These are phyloP conservation scores for Phylloscopus collybita DNA, from an alignment of 2,797 vertebrate genomes.

Conservation along the genomic window DNA sequence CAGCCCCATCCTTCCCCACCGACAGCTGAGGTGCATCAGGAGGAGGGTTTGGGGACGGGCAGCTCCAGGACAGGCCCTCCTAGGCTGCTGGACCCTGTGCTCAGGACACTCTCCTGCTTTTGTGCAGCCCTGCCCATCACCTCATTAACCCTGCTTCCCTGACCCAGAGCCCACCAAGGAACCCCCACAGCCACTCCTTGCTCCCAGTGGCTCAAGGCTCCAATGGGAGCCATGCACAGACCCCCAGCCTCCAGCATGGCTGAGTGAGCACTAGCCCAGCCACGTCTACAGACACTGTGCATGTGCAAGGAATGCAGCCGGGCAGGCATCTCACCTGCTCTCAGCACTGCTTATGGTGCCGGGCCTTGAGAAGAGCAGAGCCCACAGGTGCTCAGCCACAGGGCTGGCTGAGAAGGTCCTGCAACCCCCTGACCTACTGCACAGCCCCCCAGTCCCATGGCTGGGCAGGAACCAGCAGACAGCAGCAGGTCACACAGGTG, in stretches of 20 bases:
- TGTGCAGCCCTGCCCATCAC: rapidly evolving
- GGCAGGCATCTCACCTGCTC: neutral
- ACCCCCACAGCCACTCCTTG: rapidly evolving
- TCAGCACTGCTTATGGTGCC: rapidly evolving
- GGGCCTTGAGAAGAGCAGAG: neutral
- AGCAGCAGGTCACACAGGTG: neutral
- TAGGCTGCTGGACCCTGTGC: rapidly evolving
- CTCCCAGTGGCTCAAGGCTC: neutral
- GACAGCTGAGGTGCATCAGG: neutral
- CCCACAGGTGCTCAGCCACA: neutral
- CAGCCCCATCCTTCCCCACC: neutral
- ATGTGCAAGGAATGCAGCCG: neutral
- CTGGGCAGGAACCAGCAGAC: neutral
- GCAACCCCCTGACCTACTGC: rapidly evolving
- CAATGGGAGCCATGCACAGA: rapidly evolving
- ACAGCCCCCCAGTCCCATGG: neutral
- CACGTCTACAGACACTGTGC: rapidly evolving
- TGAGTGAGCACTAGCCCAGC: rapidly evolving
- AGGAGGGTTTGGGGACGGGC: neutral
- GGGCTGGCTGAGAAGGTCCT: rapidly evolving
- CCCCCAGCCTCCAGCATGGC: rapidly evolving
- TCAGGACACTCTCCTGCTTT: neutral
- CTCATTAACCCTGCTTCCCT: rapidly evolving
- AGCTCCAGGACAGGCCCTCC: neutral
- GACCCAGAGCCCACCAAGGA: neutral